Evolutionary conservation across 2,797 vertebrate genomes (phyloP).

Genomic region (Semaprochilodus insignis): DNA sequence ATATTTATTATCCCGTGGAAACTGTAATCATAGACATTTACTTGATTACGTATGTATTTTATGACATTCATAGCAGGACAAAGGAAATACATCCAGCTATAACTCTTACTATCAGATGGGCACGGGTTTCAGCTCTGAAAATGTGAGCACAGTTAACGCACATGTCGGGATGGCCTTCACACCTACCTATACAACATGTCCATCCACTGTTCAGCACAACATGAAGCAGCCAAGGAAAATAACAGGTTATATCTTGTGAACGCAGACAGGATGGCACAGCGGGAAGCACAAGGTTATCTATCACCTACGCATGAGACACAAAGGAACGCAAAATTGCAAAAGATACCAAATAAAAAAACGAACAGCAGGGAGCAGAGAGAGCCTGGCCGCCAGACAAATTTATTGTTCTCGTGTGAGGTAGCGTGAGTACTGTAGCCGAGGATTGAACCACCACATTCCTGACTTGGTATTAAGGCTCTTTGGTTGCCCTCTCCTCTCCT

Average conservation of each 20-base stretch:
- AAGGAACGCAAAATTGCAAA: not conserved
- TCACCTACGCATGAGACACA: not conserved
- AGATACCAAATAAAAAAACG: not conserved
- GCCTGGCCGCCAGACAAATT: not conserved
- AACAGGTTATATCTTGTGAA: not conserved
- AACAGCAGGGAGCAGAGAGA: not conserved
- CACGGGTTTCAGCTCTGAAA: not conserved
- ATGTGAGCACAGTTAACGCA: not conserved
- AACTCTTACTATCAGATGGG: no score
- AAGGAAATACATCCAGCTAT: not conserved
- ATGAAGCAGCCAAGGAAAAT: slow-evolving; percentile 5
- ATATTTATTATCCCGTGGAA: not conserved
- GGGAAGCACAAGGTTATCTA: slow-evolving; percentile 13
- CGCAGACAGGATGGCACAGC: not conserved
- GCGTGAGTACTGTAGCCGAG: not conserved
- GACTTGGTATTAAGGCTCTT: slow-evolving; percentile 7
- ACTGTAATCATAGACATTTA: not conserved
- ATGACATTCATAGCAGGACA: not conserved
- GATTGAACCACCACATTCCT: not conserved
- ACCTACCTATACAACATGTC: not conserved
- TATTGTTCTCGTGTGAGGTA: not conserved
- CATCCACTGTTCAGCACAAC: not conserved
- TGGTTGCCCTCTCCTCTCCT: not conserved
- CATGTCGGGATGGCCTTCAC: not conserved
- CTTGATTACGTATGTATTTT: not conserved